Evolutionary conservation across 2,888 invertebrate genomes (phyloP).

Genomic region (Phyto melanocephala): DNA sequence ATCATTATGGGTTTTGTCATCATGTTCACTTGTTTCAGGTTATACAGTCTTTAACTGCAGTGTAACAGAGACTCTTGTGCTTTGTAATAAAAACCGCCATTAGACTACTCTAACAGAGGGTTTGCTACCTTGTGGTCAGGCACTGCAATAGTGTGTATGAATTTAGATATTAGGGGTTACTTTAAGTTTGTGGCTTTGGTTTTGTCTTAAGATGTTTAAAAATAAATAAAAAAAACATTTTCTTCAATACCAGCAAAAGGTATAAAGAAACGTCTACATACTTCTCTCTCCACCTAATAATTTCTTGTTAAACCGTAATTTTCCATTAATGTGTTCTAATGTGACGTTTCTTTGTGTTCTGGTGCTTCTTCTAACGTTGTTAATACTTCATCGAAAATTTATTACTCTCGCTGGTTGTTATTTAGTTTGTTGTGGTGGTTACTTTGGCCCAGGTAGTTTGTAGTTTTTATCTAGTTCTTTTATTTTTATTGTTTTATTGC

Average conservation of each 20-base stretch:
- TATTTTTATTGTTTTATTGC: slow-evolving; percentile 19
- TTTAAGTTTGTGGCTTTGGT: no score
- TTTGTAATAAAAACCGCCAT: slow-evolving; percentile 13
- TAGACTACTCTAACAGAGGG: neutral
- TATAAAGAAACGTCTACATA: no score
- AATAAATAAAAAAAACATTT: no score
- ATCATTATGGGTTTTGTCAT: slow-evolving; percentile 12
- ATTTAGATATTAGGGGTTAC: no score
- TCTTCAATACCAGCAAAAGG: no score
- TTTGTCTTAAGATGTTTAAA: no score
- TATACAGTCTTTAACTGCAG: neutral
- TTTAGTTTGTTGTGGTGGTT: slow-evolving; percentile 13
- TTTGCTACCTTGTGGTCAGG: neutral
- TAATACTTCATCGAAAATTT: slow-evolving; percentile 43
- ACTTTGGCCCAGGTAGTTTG: slow-evolving; percentile 18
- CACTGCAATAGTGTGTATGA: neutral
- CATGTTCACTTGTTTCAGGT: slow-evolving; percentile 31
- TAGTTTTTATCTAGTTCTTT: slow-evolving; percentile 20
- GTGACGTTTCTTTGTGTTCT: slow-evolving; percentile 45
- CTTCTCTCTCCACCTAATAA: neutral
- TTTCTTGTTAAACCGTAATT: slow-evolving; percentile 47
- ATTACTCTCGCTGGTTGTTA: slow-evolving; percentile 28
- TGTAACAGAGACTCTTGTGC: neutral
- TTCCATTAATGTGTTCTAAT: slow-evolving; percentile 55
- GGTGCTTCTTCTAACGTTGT: neutral